Percentiles rank a stretch among this genome's conserved stretches.
phyloP scores from a whole-genome alignment of 1,140 invertebrate species.

The Papilio polytes region DNA sequence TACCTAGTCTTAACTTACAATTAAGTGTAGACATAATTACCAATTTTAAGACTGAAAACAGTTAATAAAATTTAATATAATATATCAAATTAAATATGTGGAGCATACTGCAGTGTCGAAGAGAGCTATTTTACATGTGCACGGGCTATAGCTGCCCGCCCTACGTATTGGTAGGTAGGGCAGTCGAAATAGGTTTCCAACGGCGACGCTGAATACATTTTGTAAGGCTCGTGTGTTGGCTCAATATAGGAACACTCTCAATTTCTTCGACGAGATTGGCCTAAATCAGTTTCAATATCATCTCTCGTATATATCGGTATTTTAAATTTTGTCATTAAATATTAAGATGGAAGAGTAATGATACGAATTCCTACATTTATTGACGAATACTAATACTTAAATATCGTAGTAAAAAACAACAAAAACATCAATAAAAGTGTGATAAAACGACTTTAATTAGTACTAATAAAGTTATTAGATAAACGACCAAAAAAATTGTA shows the following conservation, averaged over 20 bases:
- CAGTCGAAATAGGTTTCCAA: slow-evolving; percentile 75
- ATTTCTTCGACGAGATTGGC: slow-evolving; percentile 55
- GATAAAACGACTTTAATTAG: too few relatives aligned
- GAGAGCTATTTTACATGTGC: slow-evolving; percentile 82
- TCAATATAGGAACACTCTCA: slow-evolving; percentile 65
- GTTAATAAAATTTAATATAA: not conserved
- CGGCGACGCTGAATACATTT: slow-evolving; percentile 77
- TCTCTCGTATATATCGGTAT: slow-evolving; percentile 23
- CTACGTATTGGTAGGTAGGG: slow-evolving; percentile 77
- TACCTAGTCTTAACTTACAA: too few relatives aligned
- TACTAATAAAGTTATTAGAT: too few relatives aligned
- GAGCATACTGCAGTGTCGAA: slow-evolving; percentile 57
- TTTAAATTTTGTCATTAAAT: slow-evolving; percentile 2
- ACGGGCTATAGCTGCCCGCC: slow-evolving; percentile 74
- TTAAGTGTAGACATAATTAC: too few relatives aligned
- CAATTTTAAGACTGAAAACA: too few relatives aligned
- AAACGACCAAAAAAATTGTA: too few relatives aligned
- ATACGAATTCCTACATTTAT: not conserved
- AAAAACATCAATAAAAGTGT: too few relatives aligned
- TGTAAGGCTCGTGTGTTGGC: slow-evolving; percentile 63
- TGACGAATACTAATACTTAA: not conserved
- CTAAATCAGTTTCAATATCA: slow-evolving; percentile 71
- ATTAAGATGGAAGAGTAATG: not conserved
- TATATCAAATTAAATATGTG: slow-evolving; percentile 48
- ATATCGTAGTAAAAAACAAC: too few relatives aligned